Percentiles rank a stretch among this genome's conserved stretches.
Evolutionary conservation across 1,140 invertebrate species (phyloP).

Genomic region (Solenopsis fugax): DNA sequence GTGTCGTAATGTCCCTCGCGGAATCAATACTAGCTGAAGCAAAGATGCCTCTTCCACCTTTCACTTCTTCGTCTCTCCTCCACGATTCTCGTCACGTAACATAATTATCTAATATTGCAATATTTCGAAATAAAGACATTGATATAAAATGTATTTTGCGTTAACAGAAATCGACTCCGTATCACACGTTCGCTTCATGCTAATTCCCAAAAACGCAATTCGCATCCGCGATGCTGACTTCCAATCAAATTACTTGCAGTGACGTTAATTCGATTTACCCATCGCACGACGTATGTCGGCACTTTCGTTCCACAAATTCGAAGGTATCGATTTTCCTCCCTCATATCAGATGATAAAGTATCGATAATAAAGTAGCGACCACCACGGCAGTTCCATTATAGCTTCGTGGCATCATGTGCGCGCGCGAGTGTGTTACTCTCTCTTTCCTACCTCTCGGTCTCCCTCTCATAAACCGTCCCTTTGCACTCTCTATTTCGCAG

Average conservation of each 20-base stretch:
- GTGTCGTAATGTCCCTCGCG: conserved; percentile 39
- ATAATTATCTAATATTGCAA: too few relatives aligned
- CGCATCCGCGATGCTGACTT: neutral
- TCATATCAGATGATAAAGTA: conserved; percentile 52
- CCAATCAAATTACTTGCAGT: conserved; percentile 4
- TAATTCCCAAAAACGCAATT: conserved; percentile 8
- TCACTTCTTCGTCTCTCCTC: conserved; percentile 1
- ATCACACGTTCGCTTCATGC: too few relatives aligned
- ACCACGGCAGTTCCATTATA: conserved; percentile 40
- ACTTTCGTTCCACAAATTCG: conserved; percentile 8
- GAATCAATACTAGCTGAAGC: conserved; percentile 66
- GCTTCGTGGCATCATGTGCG: neutral
- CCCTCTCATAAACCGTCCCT: conserved; percentile 24
- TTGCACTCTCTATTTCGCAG: conserved; percentile 39
- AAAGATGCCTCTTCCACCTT: conserved; percentile 36
- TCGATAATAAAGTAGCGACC: conserved; percentile 54
- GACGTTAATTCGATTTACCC: conserved; percentile 28
- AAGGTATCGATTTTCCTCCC: conserved; percentile 28
- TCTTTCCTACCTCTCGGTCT: neutral
- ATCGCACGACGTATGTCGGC: neutral
- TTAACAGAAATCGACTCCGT: neutral
- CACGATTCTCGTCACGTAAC: neutral
- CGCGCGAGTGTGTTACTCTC: neutral
- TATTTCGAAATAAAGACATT: too few relatives aligned
- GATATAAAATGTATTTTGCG: too few relatives aligned